phyloP scores from a whole-genome alignment of 2,888 invertebrate species.

The Diadegma fenestrale region DNA sequence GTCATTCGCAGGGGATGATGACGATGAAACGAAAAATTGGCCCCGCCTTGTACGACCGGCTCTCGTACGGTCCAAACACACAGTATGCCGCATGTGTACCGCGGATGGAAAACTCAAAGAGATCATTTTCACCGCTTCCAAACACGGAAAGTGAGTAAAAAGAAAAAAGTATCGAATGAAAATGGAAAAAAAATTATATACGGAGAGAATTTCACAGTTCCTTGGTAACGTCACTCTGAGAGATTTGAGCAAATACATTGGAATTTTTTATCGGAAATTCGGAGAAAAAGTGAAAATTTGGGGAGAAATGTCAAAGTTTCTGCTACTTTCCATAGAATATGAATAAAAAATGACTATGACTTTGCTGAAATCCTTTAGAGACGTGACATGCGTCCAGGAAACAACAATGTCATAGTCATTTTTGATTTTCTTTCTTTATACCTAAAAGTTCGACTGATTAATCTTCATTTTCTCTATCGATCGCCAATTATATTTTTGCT shows the following conservation, averaged over 20 bases:
- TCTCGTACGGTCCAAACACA: conserved; percentile 89
- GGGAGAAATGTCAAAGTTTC: neutral
- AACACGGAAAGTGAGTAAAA: conserved; percentile 89
- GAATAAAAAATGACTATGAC: too few relatives aligned
- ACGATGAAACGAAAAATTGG: conserved; percentile 87
- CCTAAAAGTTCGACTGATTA: too few relatives aligned
- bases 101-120: conserved; percentile 90
- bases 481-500: too few relatives aligned
- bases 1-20: conserved; percentile 82
- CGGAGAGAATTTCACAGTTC: neutral
- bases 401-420: too few relatives aligned
- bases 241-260: neutral
- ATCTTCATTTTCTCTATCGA: too few relatives aligned
- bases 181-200: neutral
- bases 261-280: too few relatives aligned
- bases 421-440: too few relatives aligned
- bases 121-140: conserved; percentile 90
- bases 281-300: too few relatives aligned
- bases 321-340: neutral
- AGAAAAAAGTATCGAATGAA: neutral
- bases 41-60: conserved; percentile 92
- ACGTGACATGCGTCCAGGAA: too few relatives aligned
- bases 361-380: too few relatives aligned
- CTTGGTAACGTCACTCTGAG: neutral
- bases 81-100: conserved; percentile 92